A percentile compares a stretch with the other conserved stretches of the same genome.
Conservation (phyloP, 1,140 invertebrate species). For the Drosophila pectinifera region DNA sequence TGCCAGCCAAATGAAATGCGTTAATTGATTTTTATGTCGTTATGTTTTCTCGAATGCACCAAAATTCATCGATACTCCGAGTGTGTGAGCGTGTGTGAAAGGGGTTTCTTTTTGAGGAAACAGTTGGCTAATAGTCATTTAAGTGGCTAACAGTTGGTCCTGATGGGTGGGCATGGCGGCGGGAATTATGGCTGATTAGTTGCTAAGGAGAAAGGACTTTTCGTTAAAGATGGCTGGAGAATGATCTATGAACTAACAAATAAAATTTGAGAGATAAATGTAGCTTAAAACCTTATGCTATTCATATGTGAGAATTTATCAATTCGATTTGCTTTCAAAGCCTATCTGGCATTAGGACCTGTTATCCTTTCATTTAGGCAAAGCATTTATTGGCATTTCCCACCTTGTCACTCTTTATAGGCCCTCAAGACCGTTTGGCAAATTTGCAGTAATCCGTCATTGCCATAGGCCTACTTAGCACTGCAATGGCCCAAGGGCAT, state of each 20-base stretch:
- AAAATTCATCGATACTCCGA: slow-evolving; percentile 12
- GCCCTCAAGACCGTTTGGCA: slow-evolving; percentile 22
- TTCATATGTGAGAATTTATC: too few relatives aligned
- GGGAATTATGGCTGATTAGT: slow-evolving; percentile 4
- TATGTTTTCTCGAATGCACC: slow-evolving; percentile 29
- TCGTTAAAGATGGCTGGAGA: slow-evolving; percentile 1
- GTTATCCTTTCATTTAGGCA: slow-evolving; percentile 9
- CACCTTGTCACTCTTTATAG: slow-evolving; percentile 18
- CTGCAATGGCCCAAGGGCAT: slow-evolving; percentile 65
- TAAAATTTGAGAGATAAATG: too few relatives aligned
- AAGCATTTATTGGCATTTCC: slow-evolving; percentile 17
- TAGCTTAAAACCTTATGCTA: too few relatives aligned
- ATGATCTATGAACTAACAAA: too few relatives aligned
- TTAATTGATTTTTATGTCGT: slow-evolving; percentile 78
- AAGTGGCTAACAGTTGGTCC: slow-evolving; percentile 55
- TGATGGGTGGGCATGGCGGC: slow-evolving; percentile 33
- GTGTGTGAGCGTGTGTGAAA: not conserved
- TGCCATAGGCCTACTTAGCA: slow-evolving; percentile 60
- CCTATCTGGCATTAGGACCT: not conserved
- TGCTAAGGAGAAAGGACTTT: not conserved
- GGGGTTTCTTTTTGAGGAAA: slow-evolving; percentile 17
- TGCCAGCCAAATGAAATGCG: slow-evolving; percentile 61
- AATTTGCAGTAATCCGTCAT: slow-evolving; percentile 46
- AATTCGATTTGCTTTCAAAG: not conserved
- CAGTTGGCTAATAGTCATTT: slow-evolving; percentile 58